Percentiles rank a stretch among this genome's conserved stretches.
Evolutionary conservation across 2,797 vertebrate genomes (phyloP).

Genomic region (Hydrophis major): DNA sequence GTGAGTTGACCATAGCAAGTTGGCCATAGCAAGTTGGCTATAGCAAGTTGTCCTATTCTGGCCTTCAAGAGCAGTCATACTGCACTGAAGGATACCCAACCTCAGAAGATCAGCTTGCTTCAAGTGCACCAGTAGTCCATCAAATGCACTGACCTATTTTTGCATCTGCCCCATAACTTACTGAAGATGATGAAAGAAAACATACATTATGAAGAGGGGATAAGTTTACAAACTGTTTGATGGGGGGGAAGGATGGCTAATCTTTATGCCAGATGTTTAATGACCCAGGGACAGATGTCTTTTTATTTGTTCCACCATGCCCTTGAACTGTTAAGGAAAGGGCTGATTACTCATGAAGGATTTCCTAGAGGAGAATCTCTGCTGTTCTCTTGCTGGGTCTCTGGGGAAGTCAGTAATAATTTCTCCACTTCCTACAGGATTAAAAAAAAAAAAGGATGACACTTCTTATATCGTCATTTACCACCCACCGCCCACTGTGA

Average conservation of each 20-base stretch:
- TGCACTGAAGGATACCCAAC: background rate
- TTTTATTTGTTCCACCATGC: background rate
- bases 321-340: conserved; percentile 15
- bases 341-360: background rate
- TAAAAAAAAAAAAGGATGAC: background rate
- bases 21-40: too few species aligned
- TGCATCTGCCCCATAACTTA: background rate
- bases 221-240: background rate
- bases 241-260: background rate
- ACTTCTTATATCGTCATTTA: conserved; percentile 17
- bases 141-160: background rate
- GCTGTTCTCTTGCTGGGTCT: background rate
- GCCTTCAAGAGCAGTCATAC: background rate
- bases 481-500: conserved; percentile 3
- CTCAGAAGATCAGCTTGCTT: background rate
- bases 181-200: background rate
- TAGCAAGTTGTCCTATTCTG: too few species aligned
- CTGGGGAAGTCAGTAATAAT: background rate
- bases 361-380: background rate
- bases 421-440: background rate
- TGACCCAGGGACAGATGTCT: background rate
- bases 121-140: background rate
- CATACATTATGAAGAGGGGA: background rate
- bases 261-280: background rate
- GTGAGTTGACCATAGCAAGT: too few species aligned